These are phyloP conservation scores for Tenodera sinensis DNA, from an alignment of 2,888 invertebrate genomes.

Conservation along the genomic window DNA sequence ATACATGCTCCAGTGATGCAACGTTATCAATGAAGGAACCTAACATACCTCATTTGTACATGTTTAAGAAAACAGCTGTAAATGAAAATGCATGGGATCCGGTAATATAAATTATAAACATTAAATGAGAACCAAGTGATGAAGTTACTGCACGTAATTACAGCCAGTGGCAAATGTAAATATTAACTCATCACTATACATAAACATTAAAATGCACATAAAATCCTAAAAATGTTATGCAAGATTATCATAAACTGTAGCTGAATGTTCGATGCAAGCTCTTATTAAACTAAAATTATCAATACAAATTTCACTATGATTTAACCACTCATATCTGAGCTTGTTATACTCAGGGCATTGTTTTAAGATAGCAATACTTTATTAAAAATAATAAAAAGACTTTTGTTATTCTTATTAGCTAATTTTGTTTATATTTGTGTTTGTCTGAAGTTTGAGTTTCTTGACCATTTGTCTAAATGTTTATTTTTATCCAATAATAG, in stretches of 20 bases:
- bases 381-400: background rate
- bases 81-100: background rate
- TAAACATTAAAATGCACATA: background rate
- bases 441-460: background rate
- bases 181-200: background rate
- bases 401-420: background rate
- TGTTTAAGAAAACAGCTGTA: too few species aligned
- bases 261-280: background rate
- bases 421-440: background rate
- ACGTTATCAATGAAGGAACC: too few species aligned
- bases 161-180: background rate
- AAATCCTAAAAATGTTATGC: background rate
- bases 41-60: too few species aligned
- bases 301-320: background rate
- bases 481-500: background rate
- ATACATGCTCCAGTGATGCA: too few species aligned
- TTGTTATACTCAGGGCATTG: background rate
- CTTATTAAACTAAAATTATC: background rate
- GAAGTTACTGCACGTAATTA: background rate
- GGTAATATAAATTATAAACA: background rate
- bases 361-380: background rate
- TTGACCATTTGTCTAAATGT: background rate
- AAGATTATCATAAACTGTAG: background rate
- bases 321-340: background rate
- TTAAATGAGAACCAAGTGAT: background rate